phyloP scores from a whole-genome alignment of 2,113 vertebrate genomes.

The Theropithecus gelada region DNA sequence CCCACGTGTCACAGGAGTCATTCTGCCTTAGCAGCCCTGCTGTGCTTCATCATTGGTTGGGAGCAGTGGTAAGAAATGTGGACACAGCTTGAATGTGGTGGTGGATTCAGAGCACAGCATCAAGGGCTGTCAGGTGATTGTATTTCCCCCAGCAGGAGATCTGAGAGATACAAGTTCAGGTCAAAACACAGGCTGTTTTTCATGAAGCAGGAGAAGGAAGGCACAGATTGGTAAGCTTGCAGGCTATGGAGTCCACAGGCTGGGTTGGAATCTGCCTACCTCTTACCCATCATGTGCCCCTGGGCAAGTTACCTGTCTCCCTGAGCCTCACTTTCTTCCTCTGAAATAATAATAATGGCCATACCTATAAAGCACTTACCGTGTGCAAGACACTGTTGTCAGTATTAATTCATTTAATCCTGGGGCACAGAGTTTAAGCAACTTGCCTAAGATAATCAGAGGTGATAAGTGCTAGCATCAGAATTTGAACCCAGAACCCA shows the following conservation, averaged over 20 bases:
- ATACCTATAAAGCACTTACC: not conserved
- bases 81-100: too few relatives aligned
- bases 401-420: not conserved
- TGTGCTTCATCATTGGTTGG: accelerated
- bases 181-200: not conserved
- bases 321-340: not conserved
- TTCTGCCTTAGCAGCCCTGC: too few relatives aligned
- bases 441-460: not conserved
- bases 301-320: not conserved
- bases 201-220: not conserved
- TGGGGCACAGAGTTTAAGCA: not conserved
- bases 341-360: not conserved
- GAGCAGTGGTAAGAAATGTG: accelerated
- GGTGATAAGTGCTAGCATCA: not conserved
- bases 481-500: not conserved
- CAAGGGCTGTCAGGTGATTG: not conserved
- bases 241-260: not conserved
- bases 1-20: not conserved
- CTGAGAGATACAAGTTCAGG: not conserved
- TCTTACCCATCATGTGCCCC: not conserved
- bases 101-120: not conserved
- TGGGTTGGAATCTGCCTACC: not conserved
- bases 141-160: not conserved
- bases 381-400: not conserved
- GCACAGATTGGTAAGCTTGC: not conserved